These are phyloP conservation scores for Lichenostomus cassidix DNA, from an alignment of 2,113 vertebrate genomes.

Conservation along the genomic window DNA sequence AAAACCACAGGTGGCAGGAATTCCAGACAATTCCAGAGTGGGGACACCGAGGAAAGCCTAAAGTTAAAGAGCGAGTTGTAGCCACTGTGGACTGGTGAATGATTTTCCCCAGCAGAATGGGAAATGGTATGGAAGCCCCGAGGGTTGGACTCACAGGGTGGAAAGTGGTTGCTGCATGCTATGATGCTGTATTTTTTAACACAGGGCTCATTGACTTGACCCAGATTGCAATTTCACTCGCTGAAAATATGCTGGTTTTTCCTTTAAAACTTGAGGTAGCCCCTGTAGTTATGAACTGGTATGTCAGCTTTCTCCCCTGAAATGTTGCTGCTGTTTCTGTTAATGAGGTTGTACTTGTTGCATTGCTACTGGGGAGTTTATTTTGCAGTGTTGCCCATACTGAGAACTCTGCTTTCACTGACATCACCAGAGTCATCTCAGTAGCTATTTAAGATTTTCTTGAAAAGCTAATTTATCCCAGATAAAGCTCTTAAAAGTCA, in stretches of 20 bases:
- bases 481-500: not conserved
- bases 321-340: not conserved
- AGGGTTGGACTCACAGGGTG: not conserved
- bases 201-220: not conserved
- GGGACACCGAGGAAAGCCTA: not conserved
- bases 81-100: not conserved
- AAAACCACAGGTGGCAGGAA: not conserved
- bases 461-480: not conserved
- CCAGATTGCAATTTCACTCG: not conserved
- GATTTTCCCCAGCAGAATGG: not conserved
- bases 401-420: not conserved
- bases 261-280: not conserved
- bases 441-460: not conserved
- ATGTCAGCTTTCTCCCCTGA: not conserved
- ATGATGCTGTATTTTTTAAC: not conserved
- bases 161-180: not conserved
- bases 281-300: not conserved
- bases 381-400: not conserved
- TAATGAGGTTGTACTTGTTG: not conserved
- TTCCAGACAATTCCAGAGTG: not conserved
- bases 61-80: fast-evolving
- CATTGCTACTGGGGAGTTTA: not conserved
- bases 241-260: not conserved
- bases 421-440: not conserved
- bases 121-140: not conserved